phyloP scores from a whole-genome alignment of 2,888 invertebrate genomes.

The Oscheius myriophilus region DNA sequence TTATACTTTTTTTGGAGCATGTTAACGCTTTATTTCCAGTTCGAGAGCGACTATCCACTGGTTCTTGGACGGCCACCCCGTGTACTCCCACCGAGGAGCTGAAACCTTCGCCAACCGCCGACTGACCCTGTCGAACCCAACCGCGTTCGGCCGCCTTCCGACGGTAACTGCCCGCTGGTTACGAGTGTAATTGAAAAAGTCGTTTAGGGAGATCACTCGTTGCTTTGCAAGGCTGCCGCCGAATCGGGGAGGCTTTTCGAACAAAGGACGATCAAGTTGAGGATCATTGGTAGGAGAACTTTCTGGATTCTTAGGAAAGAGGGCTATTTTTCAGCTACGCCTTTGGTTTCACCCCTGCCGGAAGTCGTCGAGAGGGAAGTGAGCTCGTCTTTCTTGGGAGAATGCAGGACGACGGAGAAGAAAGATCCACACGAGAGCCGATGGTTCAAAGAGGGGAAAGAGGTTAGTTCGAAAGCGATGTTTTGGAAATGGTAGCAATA shows the following conservation, averaged over 20 bases:
- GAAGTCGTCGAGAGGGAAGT: neutral
- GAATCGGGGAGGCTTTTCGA: conserved; percentile 48
- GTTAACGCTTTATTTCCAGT: conserved; percentile 1
- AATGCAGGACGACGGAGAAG: conserved; percentile 10
- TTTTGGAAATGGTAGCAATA: neutral
- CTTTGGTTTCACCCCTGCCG: conserved; percentile 17
- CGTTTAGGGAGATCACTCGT: conserved; percentile 40
- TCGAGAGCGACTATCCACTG: conserved; percentile 19
- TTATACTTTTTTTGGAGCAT: neutral
- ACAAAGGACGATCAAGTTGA: conserved; percentile 32
- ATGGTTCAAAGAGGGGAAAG: conserved; percentile 17
- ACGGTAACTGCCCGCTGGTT: conserved; percentile 2
- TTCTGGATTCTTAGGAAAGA: no score
- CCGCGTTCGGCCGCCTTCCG: conserved; percentile 7
- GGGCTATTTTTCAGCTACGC: neutral
- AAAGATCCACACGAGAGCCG: conserved; percentile 6
- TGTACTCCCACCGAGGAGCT: conserved; percentile 4
- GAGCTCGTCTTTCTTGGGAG: conserved; percentile 10
- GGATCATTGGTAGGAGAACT: neutral
- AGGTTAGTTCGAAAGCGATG: conserved; percentile 17
- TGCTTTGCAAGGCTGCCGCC: conserved; percentile 52
- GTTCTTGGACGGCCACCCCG: conserved; percentile 24
- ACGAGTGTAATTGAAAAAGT: neutral
- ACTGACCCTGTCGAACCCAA: conserved; percentile 16
- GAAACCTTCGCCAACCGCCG: conserved; percentile 17